Conservation (phyloP, 2,113 vertebrate species). For the Globicephala melas region DNA sequence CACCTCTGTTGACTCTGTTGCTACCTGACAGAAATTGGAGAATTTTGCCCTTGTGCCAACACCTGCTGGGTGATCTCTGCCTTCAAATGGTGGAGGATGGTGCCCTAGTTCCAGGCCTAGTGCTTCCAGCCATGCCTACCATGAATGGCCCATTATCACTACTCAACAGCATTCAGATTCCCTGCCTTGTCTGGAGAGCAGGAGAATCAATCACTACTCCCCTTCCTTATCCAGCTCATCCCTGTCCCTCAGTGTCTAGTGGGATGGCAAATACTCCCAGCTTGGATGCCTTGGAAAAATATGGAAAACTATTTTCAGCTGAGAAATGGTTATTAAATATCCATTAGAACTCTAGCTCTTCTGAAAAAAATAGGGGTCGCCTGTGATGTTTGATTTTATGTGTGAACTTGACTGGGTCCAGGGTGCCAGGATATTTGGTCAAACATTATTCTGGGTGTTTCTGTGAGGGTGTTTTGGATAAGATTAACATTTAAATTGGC, state of each 20-base stretch:
- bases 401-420: neutral
- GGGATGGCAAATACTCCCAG: neutral
- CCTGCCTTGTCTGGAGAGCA: neutral
- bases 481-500: neutral
- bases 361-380: neutral
- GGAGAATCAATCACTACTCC: neutral
- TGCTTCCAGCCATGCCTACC: neutral
- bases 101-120: neutral
- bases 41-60: neutral
- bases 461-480: neutral
- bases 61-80: neutral
- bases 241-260: neutral
- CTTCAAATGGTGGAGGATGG: neutral
- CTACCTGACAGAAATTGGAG: neutral
- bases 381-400: neutral
- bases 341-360: neutral
- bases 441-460: neutral
- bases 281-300: neutral
- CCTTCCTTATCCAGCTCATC: neutral
- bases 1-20: neutral
- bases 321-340: neutral
- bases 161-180: neutral
- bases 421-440: neutral
- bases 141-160: neutral
- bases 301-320: neutral